Evolutionary conservation across 2,888 invertebrate species (phyloP).

Genomic region (Pilophorus perplexus): DNA sequence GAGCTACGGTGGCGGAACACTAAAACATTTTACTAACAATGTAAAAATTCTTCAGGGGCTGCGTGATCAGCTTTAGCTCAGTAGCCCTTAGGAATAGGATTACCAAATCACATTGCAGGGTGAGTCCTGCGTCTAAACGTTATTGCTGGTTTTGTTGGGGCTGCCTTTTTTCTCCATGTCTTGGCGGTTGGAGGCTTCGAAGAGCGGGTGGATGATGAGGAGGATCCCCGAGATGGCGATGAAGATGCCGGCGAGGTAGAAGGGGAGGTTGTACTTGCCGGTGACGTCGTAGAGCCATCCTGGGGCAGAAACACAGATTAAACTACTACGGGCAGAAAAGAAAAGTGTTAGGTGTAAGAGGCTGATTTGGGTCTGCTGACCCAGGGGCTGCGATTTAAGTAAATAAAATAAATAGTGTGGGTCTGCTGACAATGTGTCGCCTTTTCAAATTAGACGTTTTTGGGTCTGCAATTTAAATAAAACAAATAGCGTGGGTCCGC

Average conservation of each 20-base stretch:
- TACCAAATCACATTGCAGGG: background rate
- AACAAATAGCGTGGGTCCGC: too few relatives aligned
- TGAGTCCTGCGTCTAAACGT: conserved; percentile 30
- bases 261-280: conserved; percentile 72
- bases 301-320: too few relatives aligned
- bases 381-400: too few relatives aligned
- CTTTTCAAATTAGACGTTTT: too few relatives aligned
- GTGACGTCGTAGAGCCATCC: conserved; percentile 81
- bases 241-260: conserved; percentile 77
- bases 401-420: too few relatives aligned
- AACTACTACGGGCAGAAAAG: too few relatives aligned
- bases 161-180: conserved; percentile 24
- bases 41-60: too few relatives aligned
- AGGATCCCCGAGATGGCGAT: conserved; percentile 72
- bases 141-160: conserved; percentile 32
- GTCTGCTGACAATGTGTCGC: too few relatives aligned
- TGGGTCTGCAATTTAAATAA: too few relatives aligned
- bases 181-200: conserved; percentile 38
- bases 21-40: too few relatives aligned
- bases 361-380: too few relatives aligned
- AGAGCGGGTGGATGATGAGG: conserved; percentile 55
- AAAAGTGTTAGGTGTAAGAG: too few relatives aligned
- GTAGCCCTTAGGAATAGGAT: background rate
- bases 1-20: conserved; percentile 31
- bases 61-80: background rate